A percentile compares a stretch with the other conserved stretches of the same genome.
These are phyloP conservation scores for Esox niger DNA, from an alignment of 2,113 vertebrate species.

Conservation along the genomic window DNA sequence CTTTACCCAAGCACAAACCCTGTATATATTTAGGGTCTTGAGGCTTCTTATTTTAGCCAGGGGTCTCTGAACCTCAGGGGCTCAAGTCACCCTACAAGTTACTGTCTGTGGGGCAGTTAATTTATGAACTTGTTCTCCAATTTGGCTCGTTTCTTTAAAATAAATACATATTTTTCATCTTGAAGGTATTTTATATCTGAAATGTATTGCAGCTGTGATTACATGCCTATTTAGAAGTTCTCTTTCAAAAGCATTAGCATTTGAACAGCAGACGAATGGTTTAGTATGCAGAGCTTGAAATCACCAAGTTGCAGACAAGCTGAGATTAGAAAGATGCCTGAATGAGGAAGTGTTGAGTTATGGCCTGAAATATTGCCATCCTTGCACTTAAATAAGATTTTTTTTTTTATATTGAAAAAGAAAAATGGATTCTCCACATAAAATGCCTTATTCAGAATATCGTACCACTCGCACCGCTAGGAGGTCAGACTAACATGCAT, in stretches of 20 bases:
- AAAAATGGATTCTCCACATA: too few species aligned
- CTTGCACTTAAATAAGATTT: too few species aligned
- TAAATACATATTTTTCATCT: too few species aligned
- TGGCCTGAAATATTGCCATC: too few species aligned
- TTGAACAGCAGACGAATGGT: neutral
- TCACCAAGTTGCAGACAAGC: neutral
- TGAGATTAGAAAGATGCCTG: too few species aligned
- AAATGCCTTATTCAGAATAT: neutral
- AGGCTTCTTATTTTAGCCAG: constrained; percentile 23
- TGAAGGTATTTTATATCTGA: too few species aligned
- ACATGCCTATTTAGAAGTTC: too few species aligned
- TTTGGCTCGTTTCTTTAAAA: too few species aligned
- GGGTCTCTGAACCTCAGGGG: neutral
- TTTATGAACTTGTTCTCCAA: neutral
- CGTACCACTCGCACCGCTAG: neutral
- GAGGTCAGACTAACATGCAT: neutral
- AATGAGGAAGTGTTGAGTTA: too few species aligned
- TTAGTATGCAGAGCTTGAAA: constrained; percentile 1
- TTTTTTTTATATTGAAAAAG: too few species aligned
- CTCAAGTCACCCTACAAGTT: neutral
- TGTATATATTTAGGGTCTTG: constrained; percentile 1
- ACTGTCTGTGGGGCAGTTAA: neutral
- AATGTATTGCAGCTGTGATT: too few species aligned
- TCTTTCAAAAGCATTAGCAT: neutral
- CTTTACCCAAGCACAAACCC: neutral